A percentile compares a stretch with the other conserved stretches of the same genome.
These are phyloP conservation scores for Psittacula derbiana DNA, from an alignment of 2,797 vertebrate genomes.

Conservation along the genomic window DNA sequence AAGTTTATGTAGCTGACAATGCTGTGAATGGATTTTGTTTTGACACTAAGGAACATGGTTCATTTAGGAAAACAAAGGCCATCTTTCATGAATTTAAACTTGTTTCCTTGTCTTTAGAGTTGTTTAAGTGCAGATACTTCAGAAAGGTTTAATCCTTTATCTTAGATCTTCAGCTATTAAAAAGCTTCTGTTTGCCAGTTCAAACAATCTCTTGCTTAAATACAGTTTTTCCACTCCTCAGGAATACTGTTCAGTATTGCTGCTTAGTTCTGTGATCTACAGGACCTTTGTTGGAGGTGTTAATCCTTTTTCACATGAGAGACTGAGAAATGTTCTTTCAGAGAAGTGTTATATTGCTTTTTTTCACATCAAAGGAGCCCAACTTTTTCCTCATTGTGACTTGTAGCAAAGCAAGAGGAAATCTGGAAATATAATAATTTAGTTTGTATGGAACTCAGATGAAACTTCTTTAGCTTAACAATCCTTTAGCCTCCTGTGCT, in stretches of 20 bases:
- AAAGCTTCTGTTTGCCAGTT: conserved; percentile 78
- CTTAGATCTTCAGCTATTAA: conserved; percentile 77
- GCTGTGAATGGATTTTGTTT: conserved; percentile 18
- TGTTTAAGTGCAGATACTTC: conserved; percentile 61
- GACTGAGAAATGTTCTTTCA: conserved; percentile 82
- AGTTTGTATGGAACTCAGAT: conserved; percentile 57
- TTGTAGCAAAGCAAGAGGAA: conserved; percentile 71
- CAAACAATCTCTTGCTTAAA: conserved; percentile 77
- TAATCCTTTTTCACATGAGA: conserved; percentile 86
- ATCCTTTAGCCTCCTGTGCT: conserved; percentile 24
- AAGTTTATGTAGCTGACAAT: conserved; percentile 17
- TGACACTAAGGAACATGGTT: conserved; percentile 23
- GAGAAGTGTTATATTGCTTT: conserved; percentile 82
- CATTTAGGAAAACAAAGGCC: conserved; percentile 64
- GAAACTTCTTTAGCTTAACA: conserved; percentile 55
- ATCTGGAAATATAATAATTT: conserved; percentile 79
- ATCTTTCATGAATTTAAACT: conserved; percentile 61
- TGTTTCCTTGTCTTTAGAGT: conserved; percentile 61
- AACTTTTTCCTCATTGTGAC: conserved; percentile 65
- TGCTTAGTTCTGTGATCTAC: conserved; percentile 77
- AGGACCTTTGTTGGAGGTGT: conserved; percentile 82
- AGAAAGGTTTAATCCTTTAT: conserved; percentile 70
- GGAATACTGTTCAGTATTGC: conserved; percentile 73
- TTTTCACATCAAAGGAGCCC: conserved; percentile 77
- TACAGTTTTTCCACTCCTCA: conserved; percentile 77